A percentile compares a stretch with the other conserved stretches of the same genome.
Conservation (phyloP, 2,888 invertebrate genomes). For the Leptothorax acervorum region DNA sequence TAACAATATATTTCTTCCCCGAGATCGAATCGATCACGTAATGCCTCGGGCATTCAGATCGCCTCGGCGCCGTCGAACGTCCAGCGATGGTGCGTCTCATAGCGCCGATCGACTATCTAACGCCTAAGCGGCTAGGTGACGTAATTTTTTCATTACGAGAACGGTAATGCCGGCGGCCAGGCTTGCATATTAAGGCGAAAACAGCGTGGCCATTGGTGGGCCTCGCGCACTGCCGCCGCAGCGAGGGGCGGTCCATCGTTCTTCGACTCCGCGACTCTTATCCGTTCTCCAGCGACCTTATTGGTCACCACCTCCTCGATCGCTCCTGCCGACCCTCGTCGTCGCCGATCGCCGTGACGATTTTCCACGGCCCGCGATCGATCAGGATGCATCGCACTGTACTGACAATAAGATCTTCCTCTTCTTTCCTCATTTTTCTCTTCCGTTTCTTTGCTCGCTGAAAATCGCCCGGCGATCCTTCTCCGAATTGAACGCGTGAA, state of each 20-base stretch:
- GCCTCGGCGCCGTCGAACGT: not conserved
- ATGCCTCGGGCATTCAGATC: constrained; percentile 37
- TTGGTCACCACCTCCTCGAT: constrained; percentile 77
- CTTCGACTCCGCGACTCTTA: constrained; percentile 71
- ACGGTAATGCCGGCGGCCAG: constrained; percentile 61
- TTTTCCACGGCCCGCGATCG: constrained; percentile 61
- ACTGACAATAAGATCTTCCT: not conserved
- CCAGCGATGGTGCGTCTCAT: constrained; percentile 29
- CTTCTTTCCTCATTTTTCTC: not conserved
- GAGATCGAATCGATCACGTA: constrained; percentile 32
- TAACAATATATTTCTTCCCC: not conserved
- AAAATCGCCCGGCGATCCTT: not conserved
- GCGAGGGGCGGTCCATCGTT: constrained; percentile 78
- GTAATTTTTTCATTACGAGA: constrained; percentile 70
- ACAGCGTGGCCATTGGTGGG: constrained; percentile 75
- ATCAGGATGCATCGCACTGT: not conserved
- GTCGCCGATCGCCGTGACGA: constrained; percentile 43
- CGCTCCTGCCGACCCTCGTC: constrained; percentile 61
- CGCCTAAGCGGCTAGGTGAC: constrained; percentile 59
- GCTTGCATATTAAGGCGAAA: constrained; percentile 77
- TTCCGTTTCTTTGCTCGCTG: constrained; percentile 7
- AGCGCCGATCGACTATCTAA: constrained; percentile 63
- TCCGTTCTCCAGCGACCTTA: constrained; percentile 76
- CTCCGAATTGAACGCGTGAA: not conserved
- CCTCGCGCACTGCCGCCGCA: constrained; percentile 60